Conservation (phyloP, 1,140 invertebrate species). For the Latrodectus geometricus region DNA sequence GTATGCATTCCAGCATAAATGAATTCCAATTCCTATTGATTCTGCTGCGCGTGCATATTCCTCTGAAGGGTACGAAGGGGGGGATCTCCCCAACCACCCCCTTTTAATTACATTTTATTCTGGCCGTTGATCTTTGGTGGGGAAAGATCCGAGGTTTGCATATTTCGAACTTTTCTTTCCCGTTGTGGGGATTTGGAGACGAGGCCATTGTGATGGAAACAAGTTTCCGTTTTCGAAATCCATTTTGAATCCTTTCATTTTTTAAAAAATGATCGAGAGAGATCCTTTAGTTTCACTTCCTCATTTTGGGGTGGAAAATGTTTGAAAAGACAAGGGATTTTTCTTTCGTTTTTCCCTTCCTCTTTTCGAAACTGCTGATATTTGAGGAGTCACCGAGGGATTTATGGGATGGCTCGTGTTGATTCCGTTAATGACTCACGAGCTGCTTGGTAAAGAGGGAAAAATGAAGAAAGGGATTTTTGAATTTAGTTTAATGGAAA, state of each 20-base stretch:
- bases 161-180: neutral
- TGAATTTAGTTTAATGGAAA: too few relatives aligned
- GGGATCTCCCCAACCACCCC: neutral
- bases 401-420: too few relatives aligned
- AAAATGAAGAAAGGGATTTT: too few relatives aligned
- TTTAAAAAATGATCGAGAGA: neutral
- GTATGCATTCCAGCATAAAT: neutral
- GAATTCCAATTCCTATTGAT: neutral
- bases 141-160: neutral
- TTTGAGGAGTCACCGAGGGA: too few relatives aligned
- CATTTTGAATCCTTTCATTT: neutral
- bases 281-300: neutral
- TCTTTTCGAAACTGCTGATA: too few relatives aligned
- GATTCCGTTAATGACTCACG: too few relatives aligned
- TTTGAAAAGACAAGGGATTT: neutral
- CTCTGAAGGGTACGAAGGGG: neutral
- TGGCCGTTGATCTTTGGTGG: neutral
- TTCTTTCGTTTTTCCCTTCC: neutral
- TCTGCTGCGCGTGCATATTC: neutral
- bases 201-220: neutral
- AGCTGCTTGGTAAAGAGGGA: too few relatives aligned
- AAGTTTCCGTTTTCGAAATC: neutral
- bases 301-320: neutral
- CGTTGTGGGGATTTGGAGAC: neutral
- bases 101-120: slow-evolving; percentile 1